These are phyloP conservation scores for Tinamus major DNA, from an alignment of 2,797 vertebrate species.

Conservation along the genomic window DNA sequence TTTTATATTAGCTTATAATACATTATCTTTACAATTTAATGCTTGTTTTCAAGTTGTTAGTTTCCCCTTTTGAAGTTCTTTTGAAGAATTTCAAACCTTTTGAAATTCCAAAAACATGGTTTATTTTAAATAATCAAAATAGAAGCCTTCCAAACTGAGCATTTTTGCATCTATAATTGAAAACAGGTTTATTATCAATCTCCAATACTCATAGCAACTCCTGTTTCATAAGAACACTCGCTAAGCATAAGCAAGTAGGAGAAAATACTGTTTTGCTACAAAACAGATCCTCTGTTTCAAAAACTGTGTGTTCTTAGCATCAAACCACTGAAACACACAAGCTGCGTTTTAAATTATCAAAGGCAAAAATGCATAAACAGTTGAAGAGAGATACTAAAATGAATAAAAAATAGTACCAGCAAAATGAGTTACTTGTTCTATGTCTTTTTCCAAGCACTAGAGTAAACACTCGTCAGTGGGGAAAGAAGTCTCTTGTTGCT, in stretches of 20 bases:
- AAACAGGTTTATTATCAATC: not conserved
- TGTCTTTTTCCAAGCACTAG: not conserved
- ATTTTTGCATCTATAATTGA: not conserved
- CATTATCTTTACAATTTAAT: not conserved
- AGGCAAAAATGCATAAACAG: not conserved
- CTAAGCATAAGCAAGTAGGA: not conserved
- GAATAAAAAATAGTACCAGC: not conserved
- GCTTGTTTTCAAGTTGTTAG: not conserved
- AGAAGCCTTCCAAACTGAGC: not conserved
- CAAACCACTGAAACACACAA: not conserved
- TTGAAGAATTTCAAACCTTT: not conserved
- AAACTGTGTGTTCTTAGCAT: not conserved
- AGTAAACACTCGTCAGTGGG: not conserved
- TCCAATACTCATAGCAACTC: not conserved
- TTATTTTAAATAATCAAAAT: not conserved
- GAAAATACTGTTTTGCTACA: not conserved
- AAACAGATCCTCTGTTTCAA: not conserved
- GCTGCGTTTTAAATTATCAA: not conserved
- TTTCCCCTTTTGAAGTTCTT: not conserved
- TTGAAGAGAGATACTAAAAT: not conserved
- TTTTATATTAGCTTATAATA: not conserved
- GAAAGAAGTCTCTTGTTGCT: not conserved
- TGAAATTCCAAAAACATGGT: not conserved
- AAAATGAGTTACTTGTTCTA: not conserved
- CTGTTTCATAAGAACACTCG: not conserved